A percentile compares a stretch with the other conserved stretches of the same genome.
Conservation (phyloP, 2,113 vertebrate species). For the Leptodactylus fuscus region DNA sequence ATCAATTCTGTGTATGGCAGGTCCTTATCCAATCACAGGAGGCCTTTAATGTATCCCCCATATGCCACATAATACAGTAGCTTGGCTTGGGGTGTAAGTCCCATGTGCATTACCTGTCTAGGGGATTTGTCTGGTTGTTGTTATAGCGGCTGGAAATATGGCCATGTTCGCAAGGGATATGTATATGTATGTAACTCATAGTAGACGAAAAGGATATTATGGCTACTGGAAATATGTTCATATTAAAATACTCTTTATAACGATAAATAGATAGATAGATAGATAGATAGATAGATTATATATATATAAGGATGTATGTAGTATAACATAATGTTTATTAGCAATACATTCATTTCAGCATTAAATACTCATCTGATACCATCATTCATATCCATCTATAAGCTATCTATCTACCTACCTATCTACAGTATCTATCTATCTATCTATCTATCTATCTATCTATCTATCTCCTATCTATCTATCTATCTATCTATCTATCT, state of each 20-base stretch:
- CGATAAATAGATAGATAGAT: background rate
- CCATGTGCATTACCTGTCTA: conserved; percentile 7
- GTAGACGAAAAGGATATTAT: too few relatives aligned
- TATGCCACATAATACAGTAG: conserved; percentile 5
- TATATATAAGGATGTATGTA: background rate
- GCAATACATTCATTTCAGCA: too few relatives aligned
- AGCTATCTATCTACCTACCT: background rate
- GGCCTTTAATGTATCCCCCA: background rate
- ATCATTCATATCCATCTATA: too few relatives aligned
- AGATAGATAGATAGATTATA: background rate
- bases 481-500: background rate
- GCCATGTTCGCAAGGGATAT: too few relatives aligned
- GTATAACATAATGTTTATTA: background rate
- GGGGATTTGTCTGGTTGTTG: background rate
- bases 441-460: background rate
- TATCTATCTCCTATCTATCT: background rate
- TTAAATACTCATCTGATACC: too few relatives aligned
- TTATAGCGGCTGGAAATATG: too few relatives aligned
- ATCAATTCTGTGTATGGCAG: background rate
- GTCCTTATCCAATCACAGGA: conserved; percentile 6
- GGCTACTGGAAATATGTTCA: too few relatives aligned
- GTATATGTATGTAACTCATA: too few relatives aligned
- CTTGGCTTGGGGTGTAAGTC: conserved; percentile 47
- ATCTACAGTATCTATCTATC: background rate
- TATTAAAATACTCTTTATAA: background rate